Evolutionary conservation across 2,888 invertebrate genomes (phyloP), one percentile per base, ranked within the genome.

Genomic region (Lasioglossum oenotherae): DNA sequence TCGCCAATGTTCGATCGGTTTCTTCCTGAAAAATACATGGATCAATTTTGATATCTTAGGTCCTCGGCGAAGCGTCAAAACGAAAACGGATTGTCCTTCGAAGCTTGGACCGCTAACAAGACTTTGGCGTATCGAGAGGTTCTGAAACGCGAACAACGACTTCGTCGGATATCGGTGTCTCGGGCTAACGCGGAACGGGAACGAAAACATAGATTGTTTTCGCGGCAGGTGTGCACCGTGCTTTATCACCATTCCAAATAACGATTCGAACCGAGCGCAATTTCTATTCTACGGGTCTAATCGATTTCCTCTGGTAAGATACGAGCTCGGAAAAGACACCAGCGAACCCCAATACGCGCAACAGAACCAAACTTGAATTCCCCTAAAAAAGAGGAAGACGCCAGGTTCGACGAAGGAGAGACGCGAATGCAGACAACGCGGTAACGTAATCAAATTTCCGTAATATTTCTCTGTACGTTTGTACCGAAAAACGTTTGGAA

Each of bases 21-120:
- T 78, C 19, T 41, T 49, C 14, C 19, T 1, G 38, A 41, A 19
- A 72, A 69, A 35, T 35, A n/a, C 31, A 31, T 41, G 19, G 5
- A 67, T 23, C 19, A 60, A 74, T 44, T 57, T 12, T 0, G n/a
- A n/a, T 46, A 44, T 41, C 31, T 64, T 44, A 82, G 74, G 16
- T 72, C 41, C 31, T 4, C 23, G n/a, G 73, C 73, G 10, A 67
- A 23, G 46, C 67, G 44, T n/a, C 49, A 12, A 67, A 73, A 19
- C 46, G 5, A 10, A 1, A 46, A 19, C 38, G 76, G 76, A 60
- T 77, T 87, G 74, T 82, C 92, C 8, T 93, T 92, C 27, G 89
- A 93, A 3, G 78, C 77, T 73, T 93, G 92, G 92, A 92, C 86
- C 38, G 82, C 74, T 60, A 84, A 53, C 19, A 92, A 93, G 71